phyloP scores from a whole-genome alignment of 92 coral and sea anemone genomes.

The Parazoanthus atlanticus region DNA sequence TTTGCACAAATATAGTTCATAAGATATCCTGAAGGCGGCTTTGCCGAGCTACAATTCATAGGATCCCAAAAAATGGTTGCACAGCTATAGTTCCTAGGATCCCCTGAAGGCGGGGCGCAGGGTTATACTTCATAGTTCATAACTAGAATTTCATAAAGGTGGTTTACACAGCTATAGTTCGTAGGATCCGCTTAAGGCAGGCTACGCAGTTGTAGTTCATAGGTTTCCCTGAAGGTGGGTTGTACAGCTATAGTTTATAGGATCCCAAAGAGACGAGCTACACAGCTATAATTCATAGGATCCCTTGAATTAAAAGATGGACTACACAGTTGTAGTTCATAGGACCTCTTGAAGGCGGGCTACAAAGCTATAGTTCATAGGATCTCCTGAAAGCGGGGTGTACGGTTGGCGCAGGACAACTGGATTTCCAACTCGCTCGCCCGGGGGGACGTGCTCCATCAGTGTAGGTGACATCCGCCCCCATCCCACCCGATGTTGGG shows the following conservation, averaged over 20 bases:
- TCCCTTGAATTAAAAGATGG: background rate
- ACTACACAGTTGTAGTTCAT: background rate
- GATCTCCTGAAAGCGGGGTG: background rate
- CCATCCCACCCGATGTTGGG: conserved; percentile 4
- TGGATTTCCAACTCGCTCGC: background rate
- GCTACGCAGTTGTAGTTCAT: background rate
- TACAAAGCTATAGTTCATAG: background rate
- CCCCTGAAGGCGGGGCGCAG: background rate
- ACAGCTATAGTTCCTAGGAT: background rate
- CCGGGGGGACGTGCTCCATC: background rate
- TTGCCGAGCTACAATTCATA: too few relatives aligned
- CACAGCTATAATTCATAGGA: background rate
- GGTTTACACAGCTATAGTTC: background rate
- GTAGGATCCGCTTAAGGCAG: too few relatives aligned
- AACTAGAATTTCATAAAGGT: background rate
- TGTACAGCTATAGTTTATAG: background rate
- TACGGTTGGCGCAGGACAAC: conserved; percentile 2
- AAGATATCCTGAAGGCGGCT: too few relatives aligned
- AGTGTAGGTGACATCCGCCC: background rate
- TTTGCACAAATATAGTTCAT: background rate
- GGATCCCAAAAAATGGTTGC: background rate
- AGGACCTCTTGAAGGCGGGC: background rate
- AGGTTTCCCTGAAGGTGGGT: background rate
- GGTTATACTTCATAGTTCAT: background rate
- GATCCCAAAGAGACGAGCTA: background rate